phyloP scores from a whole-genome alignment of 2,888 invertebrate species.

The Rhagium mordax region DNA sequence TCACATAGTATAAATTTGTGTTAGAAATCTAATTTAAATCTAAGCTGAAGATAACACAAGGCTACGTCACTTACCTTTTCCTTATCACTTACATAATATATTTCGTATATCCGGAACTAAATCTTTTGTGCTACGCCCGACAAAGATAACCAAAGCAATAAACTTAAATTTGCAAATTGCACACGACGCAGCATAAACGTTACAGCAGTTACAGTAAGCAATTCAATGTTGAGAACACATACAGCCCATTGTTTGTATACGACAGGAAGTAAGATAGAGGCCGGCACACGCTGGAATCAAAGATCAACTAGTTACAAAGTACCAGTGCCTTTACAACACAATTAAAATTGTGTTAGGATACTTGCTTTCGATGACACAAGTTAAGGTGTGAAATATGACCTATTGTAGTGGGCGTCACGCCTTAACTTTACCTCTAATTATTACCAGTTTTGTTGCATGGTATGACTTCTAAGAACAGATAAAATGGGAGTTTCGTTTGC shows the following conservation, averaged over 20 bases:
- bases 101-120: not conserved
- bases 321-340: slow-evolving; percentile 45
- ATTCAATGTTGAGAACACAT: slow-evolving; percentile 21
- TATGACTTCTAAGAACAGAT: slow-evolving; percentile 46
- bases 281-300: slow-evolving; percentile 53
- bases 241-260: slow-evolving; percentile 47
- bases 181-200: not conserved
- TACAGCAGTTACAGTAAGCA: not conserved
- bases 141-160: slow-evolving; percentile 14
- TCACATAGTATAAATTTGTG: not conserved
- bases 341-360: slow-evolving; percentile 58
- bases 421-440: slow-evolving; percentile 47
- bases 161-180: slow-evolving; percentile 6
- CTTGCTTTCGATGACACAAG: slow-evolving; percentile 54
- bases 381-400: slow-evolving; percentile 56
- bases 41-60: not conserved
- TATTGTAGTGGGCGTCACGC: slow-evolving; percentile 51
- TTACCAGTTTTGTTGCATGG: slow-evolving; percentile 30
- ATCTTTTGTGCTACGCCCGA: slow-evolving; percentile 7
- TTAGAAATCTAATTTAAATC: not conserved
- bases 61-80: not conserved
- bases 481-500: slow-evolving; percentile 47
- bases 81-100: slow-evolving; percentile 4
- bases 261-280: slow-evolving; percentile 56
- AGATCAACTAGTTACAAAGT: slow-evolving; percentile 38